Evolutionary conservation across 64 coral and sea anemone species (phyloP).

Genomic region (Astreopora myriophthalma): DNA sequence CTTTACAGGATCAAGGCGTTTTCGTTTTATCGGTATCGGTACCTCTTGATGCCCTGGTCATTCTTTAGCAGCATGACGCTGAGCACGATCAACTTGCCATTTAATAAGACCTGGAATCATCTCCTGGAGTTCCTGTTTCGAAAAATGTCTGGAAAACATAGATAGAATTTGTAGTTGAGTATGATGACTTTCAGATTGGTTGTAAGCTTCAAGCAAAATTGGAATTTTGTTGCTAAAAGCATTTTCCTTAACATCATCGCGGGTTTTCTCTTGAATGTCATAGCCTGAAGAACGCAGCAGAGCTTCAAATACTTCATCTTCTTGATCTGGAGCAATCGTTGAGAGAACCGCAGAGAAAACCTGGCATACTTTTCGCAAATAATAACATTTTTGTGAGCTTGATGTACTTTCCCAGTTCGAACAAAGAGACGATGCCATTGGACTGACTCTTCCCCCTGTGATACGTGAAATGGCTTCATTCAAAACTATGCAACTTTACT

Average conservation of each 20-base stretch:
- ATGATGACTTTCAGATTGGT: neutral
- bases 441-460: too few species aligned
- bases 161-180: neutral
- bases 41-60: too few species aligned
- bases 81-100: neutral
- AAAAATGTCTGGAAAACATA: neutral
- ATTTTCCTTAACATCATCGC: too few species aligned
- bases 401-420: constrained; percentile 13
- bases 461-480: too few species aligned
- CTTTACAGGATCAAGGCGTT: neutral
- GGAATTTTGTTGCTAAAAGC: neutral
- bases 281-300: too few species aligned
- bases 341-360: neutral
- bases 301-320: neutral
- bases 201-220: neutral
- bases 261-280: too few species aligned
- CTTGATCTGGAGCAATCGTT: constrained; percentile 15
- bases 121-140: neutral
- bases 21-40: neutral
- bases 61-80: neutral
- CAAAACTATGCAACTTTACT: neutral
- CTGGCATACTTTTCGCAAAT: too few species aligned
- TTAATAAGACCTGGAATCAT: neutral
- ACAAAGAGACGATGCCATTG: neutral
- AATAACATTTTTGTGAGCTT: constrained; percentile 31